A percentile compares a stretch with the other conserved stretches of the same genome.
phyloP scores from a whole-genome alignment of 2,113 vertebrate species.

The Cololabis saira region DNA sequence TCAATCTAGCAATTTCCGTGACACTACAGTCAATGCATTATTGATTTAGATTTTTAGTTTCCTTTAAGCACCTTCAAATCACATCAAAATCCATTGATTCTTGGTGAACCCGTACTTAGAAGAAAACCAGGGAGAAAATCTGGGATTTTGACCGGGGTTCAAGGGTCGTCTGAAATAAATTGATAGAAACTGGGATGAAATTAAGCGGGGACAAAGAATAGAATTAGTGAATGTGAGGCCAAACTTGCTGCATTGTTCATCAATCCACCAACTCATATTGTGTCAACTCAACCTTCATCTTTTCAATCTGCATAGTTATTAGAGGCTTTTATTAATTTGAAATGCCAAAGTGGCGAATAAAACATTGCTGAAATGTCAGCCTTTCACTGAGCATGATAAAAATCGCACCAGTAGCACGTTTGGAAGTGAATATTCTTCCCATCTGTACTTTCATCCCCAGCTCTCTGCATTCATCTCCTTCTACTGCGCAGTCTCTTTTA shows the following conservation, averaged over 20 bases:
- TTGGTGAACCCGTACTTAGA: constrained; percentile 16
- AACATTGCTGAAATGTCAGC: constrained; percentile 76
- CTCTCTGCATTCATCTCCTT: constrained; percentile 20
- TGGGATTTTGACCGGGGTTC: constrained; percentile 36
- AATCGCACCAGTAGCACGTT: constrained; percentile 56
- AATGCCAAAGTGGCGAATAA: constrained; percentile 76
- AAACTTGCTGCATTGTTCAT: constrained; percentile 67
- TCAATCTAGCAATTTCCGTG: constrained; percentile 12
- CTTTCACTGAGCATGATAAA: constrained; percentile 69
- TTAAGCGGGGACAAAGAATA: constrained; percentile 43
- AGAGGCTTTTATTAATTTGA: constrained; percentile 77
- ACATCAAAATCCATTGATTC: constrained; percentile 25
- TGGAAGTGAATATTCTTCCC: constrained; percentile 45
- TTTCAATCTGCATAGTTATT: constrained; percentile 75
- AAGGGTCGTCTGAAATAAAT: constrained; percentile 59
- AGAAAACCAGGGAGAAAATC: constrained; percentile 33
- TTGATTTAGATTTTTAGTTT: constrained; percentile 50
- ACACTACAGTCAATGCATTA: constrained; percentile 28
- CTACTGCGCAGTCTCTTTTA: constrained; percentile 41
- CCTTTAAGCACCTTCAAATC: constrained; percentile 36
- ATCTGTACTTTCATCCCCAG: constrained; percentile 22
- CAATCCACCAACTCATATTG: constrained; percentile 57
- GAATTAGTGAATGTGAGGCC: constrained; percentile 25
- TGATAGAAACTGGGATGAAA: constrained; percentile 62
- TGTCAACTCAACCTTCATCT: constrained; percentile 63